Percentiles rank a stretch among this genome's conserved stretches.
Evolutionary conservation across 2,797 vertebrate genomes (phyloP).

Genomic region (Salarias fasciatus): DNA sequence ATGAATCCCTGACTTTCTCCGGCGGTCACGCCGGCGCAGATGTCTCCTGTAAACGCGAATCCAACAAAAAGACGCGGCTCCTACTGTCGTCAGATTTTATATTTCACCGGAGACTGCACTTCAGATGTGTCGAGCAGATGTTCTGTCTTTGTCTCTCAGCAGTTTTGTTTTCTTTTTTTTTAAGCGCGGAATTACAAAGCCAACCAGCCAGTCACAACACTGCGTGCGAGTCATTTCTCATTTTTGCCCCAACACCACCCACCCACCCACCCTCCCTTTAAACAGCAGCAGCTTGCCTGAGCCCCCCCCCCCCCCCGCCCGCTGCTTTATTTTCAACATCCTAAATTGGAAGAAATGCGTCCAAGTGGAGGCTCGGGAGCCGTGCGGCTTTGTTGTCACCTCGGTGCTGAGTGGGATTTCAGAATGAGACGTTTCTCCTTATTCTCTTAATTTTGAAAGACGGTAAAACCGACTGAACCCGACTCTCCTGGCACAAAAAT

Average conservation of each 20-base stretch:
- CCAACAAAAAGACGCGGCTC: constrained; percentile 46
- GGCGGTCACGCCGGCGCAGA: constrained; percentile 43
- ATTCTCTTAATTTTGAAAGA: constrained; percentile 13
- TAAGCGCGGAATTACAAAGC: constrained; percentile 68
- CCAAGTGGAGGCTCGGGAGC: constrained; percentile 23
- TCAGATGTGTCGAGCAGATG: constrained; percentile 76
- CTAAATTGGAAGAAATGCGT: constrained; percentile 50
- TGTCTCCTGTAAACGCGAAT: constrained; percentile 45
- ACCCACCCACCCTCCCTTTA: not conserved
- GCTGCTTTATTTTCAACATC: constrained; percentile 44
- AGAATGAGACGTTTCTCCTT: constrained; percentile 37
- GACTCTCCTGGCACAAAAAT: constrained; percentile 18
- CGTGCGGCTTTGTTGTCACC: constrained; percentile 17
- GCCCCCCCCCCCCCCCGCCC: too few relatives aligned
- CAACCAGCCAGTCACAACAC: constrained; percentile 62
- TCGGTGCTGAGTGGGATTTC: constrained; percentile 25
- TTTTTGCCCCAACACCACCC: constrained; percentile 21
- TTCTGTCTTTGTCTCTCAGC: constrained; percentile 65
- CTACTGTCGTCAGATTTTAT: constrained; percentile 51
- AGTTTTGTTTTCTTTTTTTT: constrained; percentile 42
- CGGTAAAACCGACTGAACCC: constrained; percentile 13
- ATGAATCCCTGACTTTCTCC: constrained; percentile 43
- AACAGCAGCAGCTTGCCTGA: constrained; percentile 53
- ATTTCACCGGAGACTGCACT: constrained; percentile 52
- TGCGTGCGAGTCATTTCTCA: constrained; percentile 60